Percentiles rank a stretch among this genome's conserved stretches.
These are phyloP conservation scores for Polypterus bichir DNA, from an alignment of 2,113 vertebrate species.

Conservation along the genomic window DNA sequence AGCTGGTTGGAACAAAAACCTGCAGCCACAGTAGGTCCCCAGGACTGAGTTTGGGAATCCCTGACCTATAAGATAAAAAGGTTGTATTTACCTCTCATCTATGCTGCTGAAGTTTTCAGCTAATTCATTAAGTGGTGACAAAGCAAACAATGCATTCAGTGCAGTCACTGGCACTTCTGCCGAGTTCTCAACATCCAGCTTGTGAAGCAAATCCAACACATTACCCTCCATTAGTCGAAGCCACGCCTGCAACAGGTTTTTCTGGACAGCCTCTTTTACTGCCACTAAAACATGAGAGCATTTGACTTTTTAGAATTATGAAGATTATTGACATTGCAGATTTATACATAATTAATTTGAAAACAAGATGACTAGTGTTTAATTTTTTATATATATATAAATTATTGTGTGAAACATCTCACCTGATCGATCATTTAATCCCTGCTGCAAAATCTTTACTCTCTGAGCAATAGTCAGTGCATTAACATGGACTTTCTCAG, in stretches of 20 bases:
- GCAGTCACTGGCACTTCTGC: conserved; percentile 59
- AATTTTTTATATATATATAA: conserved; percentile 1
- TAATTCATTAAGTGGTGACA: conserved; percentile 47
- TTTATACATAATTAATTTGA: no score
- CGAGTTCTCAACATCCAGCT: conserved; percentile 85
- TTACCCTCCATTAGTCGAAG: conserved; percentile 59
- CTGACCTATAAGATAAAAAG: not conserved
- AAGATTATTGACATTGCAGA: not conserved
- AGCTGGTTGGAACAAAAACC: no score
- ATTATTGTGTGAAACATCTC: conserved; percentile 6
- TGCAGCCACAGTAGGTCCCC: no score
- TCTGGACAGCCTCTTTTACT: conserved; percentile 65
- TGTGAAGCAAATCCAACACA: conserved; percentile 72
- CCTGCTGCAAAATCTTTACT: conserved; percentile 77
- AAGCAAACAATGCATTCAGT: conserved; percentile 60
- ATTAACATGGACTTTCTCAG: conserved; percentile 85
- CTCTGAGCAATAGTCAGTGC: conserved; percentile 84
- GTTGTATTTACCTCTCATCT: conserved; percentile 54
- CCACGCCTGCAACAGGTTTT: conserved; percentile 73
- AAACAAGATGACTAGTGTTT: no score
- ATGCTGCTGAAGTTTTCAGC: conserved; percentile 45
- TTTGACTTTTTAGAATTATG: not conserved
- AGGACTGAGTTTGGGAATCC: no score
- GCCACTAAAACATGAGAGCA: conserved; percentile 40
- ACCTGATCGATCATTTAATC: conserved; percentile 84